phyloP scores from a whole-genome alignment of 2,888 invertebrate genomes.

The Odontothrips loti region DNA sequence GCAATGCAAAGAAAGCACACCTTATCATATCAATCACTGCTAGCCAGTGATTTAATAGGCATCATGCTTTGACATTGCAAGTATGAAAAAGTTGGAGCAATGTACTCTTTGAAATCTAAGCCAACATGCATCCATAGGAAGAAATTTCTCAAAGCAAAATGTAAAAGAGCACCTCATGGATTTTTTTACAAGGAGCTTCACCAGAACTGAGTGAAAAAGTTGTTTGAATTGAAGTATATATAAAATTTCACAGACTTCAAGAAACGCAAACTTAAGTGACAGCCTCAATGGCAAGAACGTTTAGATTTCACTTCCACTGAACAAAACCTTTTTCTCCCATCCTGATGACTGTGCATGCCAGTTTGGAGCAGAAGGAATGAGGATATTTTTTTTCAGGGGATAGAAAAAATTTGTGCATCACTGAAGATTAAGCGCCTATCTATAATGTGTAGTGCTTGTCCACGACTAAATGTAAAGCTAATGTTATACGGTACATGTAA shows the following conservation, averaged over 20 bases:
- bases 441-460: conserved; percentile 25
- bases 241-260: not conserved
- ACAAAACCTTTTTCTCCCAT: not conserved
- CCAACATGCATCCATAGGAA: not conserved
- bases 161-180: not conserved
- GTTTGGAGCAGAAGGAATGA: not conserved
- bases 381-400: not conserved
- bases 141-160: not conserved
- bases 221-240: not conserved
- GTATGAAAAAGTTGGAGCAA: not conserved
- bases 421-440: conserved; percentile 4
- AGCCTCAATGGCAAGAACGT: no score
- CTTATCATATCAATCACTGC: not conserved
- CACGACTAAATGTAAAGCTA: conserved; percentile 37
- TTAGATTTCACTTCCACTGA: not conserved
- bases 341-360: not conserved
- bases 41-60: not conserved
- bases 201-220: conserved; percentile 4
- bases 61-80: conserved; percentile 14
- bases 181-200: not conserved
- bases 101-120: not conserved
- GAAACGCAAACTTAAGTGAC: no score
- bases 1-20: conserved; percentile 2
- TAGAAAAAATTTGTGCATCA: not conserved
- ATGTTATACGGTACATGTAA: conserved; percentile 53